Evolutionary conservation across 2,113 vertebrate species (phyloP).

Genomic region (Esox niger): DNA sequence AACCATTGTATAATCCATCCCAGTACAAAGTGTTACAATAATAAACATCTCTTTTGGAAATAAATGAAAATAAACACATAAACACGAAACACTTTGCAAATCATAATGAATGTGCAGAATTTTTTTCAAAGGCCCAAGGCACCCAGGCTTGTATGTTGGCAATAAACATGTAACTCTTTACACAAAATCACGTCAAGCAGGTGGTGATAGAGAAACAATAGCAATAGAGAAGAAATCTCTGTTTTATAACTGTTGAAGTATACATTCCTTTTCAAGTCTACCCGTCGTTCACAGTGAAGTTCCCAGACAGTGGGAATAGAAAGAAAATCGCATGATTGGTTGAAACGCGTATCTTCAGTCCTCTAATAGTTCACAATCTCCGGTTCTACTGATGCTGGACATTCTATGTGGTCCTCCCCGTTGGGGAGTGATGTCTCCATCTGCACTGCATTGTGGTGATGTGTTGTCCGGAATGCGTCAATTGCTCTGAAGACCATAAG

Average conservation of each 20-base stretch:
- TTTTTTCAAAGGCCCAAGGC: constrained; percentile 80
- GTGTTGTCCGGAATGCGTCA: constrained; percentile 20
- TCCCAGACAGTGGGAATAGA: constrained; percentile 59
- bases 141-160: constrained; percentile 83
- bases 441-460: constrained; percentile 1
- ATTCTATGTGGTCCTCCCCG: constrained; percentile 28
- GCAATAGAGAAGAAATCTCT: constrained; percentile 47
- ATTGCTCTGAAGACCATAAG: constrained; percentile 17
- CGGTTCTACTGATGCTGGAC: constrained; percentile 34
- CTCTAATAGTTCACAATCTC: constrained; percentile 49
- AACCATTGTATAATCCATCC: constrained; percentile 25
- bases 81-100: constrained; percentile 62
- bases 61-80: constrained; percentile 53
- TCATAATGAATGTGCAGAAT: constrained; percentile 62
- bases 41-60: constrained; percentile 40
- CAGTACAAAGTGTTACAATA: constrained; percentile 43
- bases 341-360: constrained; percentile 52
- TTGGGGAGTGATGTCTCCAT: constrained; percentile 18
- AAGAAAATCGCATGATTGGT: constrained; percentile 38
- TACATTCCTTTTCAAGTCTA: constrained; percentile 48
- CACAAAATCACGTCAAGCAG: constrained; percentile 66
- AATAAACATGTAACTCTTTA: constrained; percentile 65
- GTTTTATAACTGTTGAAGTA: constrained; percentile 40
- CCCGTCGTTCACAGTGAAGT: constrained; percentile 70
- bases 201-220: constrained; percentile 56